A percentile compares a stretch with the other conserved stretches of the same genome.
phyloP scores from a whole-genome alignment of 1,140 invertebrate species.

The Antheraea pernyi region DNA sequence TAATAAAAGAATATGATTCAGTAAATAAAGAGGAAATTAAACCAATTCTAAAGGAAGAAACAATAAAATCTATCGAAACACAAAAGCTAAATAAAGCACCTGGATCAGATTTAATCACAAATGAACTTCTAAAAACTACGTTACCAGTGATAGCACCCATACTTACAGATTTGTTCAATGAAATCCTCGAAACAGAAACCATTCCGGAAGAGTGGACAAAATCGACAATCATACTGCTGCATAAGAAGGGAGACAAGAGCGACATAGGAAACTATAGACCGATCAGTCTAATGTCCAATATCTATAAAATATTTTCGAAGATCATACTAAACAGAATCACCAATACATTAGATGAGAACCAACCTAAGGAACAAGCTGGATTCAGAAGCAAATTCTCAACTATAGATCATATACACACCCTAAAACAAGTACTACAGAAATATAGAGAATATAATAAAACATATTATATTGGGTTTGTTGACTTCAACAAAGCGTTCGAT shows the following conservation, averaged over 20 bases:
- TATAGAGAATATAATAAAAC: conserved; percentile 3
- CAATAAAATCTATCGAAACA: conserved; percentile 20
- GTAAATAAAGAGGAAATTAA: too few relatives aligned
- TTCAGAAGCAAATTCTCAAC: background rate
- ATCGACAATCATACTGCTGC: conserved; percentile 3
- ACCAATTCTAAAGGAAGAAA: conserved; percentile 20
- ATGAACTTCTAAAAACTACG: conserved; percentile 1
- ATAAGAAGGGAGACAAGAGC: background rate
- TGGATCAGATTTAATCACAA: conserved; percentile 21
- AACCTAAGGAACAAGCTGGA: conserved; percentile 1
- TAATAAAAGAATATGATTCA: too few relatives aligned
- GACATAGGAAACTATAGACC: background rate
- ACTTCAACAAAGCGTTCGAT: conserved; percentile 8
- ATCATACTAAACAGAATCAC: conserved; percentile 2
- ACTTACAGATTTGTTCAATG: conserved; percentile 3
- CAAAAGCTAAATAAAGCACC: conserved; percentile 29
- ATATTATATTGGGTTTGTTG: background rate
- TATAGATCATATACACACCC: conserved; percentile 1
- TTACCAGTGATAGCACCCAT: background rate
- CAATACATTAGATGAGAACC: background rate
- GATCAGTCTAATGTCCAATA: conserved; percentile 1
- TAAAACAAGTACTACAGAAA: conserved; percentile 5
- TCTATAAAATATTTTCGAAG: background rate
- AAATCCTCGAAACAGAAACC: background rate
- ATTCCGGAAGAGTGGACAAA: background rate